Evolutionary conservation across 2,888 invertebrate genomes (phyloP).

Genomic region (Caenorhabditis zanzibari): DNA sequence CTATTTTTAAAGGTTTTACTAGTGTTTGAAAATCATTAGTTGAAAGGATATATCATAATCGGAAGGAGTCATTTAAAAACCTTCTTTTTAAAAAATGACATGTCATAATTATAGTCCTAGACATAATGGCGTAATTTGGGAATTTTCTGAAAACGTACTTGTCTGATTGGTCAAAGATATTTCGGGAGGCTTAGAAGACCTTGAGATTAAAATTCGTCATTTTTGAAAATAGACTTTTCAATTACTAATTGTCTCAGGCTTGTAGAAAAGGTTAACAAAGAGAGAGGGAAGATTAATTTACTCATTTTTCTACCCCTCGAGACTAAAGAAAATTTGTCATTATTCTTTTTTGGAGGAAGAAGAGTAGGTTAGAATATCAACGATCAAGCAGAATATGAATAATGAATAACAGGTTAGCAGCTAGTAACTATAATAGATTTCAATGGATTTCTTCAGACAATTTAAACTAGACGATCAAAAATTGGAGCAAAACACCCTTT

Average conservation of each 20-base stretch:
- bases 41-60: neutral
- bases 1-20: too few species aligned
- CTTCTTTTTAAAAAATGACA: neutral
- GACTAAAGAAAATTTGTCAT: conserved; percentile 33
- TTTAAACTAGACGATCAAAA: conserved; percentile 28
- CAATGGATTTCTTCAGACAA: conserved; percentile 19
- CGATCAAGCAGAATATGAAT: conserved; percentile 28
- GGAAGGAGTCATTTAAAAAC: neutral
- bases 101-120: neutral
- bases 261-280: conserved; percentile 6
- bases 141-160: neutral
- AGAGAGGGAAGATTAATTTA: conserved; percentile 24
- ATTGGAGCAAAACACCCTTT: conserved; percentile 11
- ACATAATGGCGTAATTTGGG: neutral
- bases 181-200: conserved; percentile 18
- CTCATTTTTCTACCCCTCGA: conserved; percentile 17
- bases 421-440: conserved; percentile 14
- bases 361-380: conserved; percentile 25
- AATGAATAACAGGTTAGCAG: conserved; percentile 8
- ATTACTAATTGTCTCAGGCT: conserved; percentile 20
- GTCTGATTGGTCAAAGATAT: conserved; percentile 1
- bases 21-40: too few species aligned
- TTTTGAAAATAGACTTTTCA: neutral
- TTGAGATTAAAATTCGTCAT: conserved; percentile 30
- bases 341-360: neutral